Percentiles rank a stretch among this genome's conserved stretches.
Conservation (phyloP, 2,113 vertebrate species). For the Erythrolamprus reginae region DNA sequence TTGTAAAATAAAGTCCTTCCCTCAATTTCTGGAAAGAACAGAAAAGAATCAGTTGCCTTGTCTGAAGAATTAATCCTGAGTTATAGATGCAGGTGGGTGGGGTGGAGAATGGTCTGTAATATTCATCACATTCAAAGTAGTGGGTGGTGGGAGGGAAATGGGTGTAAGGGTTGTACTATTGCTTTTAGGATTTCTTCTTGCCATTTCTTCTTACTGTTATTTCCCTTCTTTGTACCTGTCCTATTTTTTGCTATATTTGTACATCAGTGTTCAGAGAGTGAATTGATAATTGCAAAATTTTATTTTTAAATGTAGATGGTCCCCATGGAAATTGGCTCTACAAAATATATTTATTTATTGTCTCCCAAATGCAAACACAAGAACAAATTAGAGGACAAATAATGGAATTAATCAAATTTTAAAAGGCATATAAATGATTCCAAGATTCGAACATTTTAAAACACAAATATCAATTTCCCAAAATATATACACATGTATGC, state of each 20-base stretch:
- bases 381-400: background rate
- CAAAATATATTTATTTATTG: conserved; percentile 19
- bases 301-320: conserved; percentile 60
- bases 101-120: conserved; percentile 3
- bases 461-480: background rate
- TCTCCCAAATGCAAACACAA: background rate
- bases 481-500: background rate
- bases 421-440: conserved; percentile 51
- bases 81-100: background rate
- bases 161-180: conserved; percentile 27
- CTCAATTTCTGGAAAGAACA: conserved; percentile 12
- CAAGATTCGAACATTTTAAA: conserved; percentile 25
- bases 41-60: conserved; percentile 22
- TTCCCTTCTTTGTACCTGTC: background rate
- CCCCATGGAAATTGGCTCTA: conserved; percentile 43
- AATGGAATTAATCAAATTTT: conserved; percentile 43
- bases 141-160: background rate
- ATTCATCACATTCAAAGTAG: conserved; percentile 28
- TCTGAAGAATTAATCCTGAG: conserved; percentile 36
- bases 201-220: conserved; percentile 16
- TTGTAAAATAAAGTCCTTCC: conserved; percentile 56
- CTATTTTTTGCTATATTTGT: background rate
- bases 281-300: conserved; percentile 48
- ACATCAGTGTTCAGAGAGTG: conserved; percentile 24
- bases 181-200: conserved; percentile 45